phyloP scores from a whole-genome alignment of 2,113 vertebrate genomes.

The Eublepharis macularius region DNA sequence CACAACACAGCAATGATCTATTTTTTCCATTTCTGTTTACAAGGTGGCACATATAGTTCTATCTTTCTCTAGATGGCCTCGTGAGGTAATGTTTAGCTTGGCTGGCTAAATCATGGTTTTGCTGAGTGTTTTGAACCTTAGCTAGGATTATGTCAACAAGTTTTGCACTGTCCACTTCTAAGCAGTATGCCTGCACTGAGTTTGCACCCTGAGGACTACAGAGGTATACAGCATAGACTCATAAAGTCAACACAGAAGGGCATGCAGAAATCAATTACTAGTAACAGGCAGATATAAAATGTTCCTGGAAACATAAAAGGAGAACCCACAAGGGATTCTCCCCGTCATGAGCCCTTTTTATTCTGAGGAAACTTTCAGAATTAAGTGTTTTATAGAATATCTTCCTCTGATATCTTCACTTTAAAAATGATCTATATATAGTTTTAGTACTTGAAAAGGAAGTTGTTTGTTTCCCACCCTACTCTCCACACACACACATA shows the following conservation, averaged over 20 bases:
- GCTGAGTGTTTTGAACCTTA: background rate
- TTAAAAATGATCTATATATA: slow-evolving; percentile 20
- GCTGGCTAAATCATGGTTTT: too few species aligned
- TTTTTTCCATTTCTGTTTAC: too few species aligned
- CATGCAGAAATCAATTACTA: background rate
- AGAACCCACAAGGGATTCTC: background rate
- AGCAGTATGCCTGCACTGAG: too few species aligned
- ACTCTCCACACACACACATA: background rate
- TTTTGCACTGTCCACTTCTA: background rate
- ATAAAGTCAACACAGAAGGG: background rate
- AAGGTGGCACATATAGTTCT: too few species aligned
- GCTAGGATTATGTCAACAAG: background rate
- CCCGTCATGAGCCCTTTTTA: background rate
- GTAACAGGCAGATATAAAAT: background rate
- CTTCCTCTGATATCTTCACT: background rate
- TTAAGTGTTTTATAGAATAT: background rate
- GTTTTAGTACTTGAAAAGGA: slow-evolving; percentile 34
- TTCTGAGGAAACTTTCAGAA: background rate
- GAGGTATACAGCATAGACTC: background rate
- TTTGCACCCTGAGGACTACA: background rate
- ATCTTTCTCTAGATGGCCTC: too few species aligned
- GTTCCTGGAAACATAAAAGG: background rate
- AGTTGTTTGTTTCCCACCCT: slow-evolving; percentile 25
- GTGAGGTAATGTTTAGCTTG: too few species aligned
- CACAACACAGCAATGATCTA: too few species aligned